Evolutionary conservation across 2,797 vertebrate genomes (phyloP).

Genomic region (Artibeus lituratus): DNA sequence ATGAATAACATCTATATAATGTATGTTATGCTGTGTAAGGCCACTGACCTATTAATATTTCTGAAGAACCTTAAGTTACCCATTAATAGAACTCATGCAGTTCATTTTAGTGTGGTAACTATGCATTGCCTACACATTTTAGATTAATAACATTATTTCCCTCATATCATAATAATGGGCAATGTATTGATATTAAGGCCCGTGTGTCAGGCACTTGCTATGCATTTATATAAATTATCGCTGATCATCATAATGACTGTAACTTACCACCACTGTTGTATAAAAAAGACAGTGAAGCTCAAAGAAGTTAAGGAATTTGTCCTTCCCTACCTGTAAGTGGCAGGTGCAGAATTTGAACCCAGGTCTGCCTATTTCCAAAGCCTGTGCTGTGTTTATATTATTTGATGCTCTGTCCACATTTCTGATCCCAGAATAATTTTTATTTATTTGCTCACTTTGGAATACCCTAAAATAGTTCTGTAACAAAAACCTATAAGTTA

Average conservation of each 20-base stretch:
- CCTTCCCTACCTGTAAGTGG: background rate
- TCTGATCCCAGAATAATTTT: background rate
- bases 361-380: background rate
- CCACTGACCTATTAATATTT: background rate
- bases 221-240: background rate
- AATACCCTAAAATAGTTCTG: background rate
- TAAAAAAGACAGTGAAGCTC: background rate
- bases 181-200: background rate
- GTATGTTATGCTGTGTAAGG: background rate
- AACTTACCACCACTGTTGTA: background rate
- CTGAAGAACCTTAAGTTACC: background rate
- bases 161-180: background rate
- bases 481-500: background rate
- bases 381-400: background rate
- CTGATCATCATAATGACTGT: background rate
- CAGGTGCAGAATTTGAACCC: background rate
- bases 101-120: background rate
- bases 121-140: background rate
- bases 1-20: background rate
- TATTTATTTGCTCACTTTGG: background rate
- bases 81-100: background rate
- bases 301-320: background rate
- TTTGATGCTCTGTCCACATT: background rate
- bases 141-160: background rate
- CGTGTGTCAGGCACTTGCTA: background rate